Conservation (phyloP, 2,888 invertebrate genomes). For the Trisateles emortualis region DNA sequence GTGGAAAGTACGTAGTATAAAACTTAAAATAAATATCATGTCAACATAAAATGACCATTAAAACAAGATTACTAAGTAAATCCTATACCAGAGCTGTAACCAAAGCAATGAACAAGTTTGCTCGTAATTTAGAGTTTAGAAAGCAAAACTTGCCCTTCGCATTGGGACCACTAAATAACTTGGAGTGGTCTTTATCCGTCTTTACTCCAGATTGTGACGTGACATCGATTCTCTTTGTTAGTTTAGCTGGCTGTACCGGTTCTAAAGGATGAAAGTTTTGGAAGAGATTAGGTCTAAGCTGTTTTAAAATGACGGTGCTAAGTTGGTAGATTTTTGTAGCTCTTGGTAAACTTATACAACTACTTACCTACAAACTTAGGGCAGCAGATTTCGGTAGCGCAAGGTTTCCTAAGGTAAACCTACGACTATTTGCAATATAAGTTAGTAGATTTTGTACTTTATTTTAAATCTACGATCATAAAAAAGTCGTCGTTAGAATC, state of each 20-base stretch:
- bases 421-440: too few relatives aligned
- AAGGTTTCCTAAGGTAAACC: too few relatives aligned
- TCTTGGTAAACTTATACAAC: too few relatives aligned
- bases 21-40: neutral
- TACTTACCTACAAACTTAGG: too few relatives aligned
- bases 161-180: conserved; percentile 66
- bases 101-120: conserved; percentile 36
- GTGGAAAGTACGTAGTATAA: too few relatives aligned
- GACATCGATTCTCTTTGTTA: conserved; percentile 69
- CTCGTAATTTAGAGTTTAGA: conserved; percentile 76
- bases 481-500: too few relatives aligned
- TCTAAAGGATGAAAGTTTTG: conserved; percentile 7
- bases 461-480: too few relatives aligned
- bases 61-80: conserved; percentile 41
- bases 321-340: too few relatives aligned
- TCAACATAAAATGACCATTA: conserved; percentile 14
- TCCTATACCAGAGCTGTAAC: conserved; percentile 24
- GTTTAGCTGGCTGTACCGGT: conserved; percentile 23
- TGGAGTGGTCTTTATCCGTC: conserved; percentile 67
- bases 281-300: neutral
- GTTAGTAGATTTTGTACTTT: too few relatives aligned
- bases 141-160: conserved; percentile 68
- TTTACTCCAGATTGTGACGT: conserved; percentile 68
- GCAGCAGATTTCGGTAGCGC: too few relatives aligned
- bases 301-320: too few relatives aligned